Conservation (phyloP, 2,113 vertebrate species). For the Gymnocephalus cernua region DNA sequence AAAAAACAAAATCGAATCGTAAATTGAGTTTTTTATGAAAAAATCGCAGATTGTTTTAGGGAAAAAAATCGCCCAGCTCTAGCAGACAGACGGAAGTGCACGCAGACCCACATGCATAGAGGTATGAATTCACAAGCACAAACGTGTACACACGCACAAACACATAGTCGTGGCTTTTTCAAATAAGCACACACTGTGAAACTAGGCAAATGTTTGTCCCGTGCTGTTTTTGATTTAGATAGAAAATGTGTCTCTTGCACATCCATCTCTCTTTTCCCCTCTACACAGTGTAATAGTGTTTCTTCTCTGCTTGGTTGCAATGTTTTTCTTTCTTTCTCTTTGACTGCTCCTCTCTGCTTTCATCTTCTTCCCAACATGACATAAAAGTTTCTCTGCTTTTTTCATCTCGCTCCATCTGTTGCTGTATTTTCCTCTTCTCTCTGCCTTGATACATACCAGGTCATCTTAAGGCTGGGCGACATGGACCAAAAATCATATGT, state of each 20-base stretch:
- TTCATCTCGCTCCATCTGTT: conserved; percentile 37
- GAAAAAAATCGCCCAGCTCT: too few species aligned
- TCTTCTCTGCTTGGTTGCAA: conserved; percentile 7
- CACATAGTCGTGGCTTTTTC: background rate
- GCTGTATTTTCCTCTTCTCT: background rate
- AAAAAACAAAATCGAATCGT: too few species aligned
- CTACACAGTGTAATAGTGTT: background rate
- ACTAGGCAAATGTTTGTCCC: conserved; percentile 28
- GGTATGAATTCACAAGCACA: conserved; percentile 13
- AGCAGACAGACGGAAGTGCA: background rate
- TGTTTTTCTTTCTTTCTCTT: conserved; percentile 10
- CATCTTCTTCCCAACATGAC: conserved; percentile 38
- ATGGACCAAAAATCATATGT: too few species aligned
- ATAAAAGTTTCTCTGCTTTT: conserved; percentile 4
- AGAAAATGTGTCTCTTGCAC: conserved; percentile 5
- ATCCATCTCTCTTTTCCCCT: background rate
- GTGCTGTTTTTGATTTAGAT: conserved; percentile 2
- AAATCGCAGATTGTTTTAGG: too few species aligned
- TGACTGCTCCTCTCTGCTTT: conserved; percentile 19
- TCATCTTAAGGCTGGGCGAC: background rate
- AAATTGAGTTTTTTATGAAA: too few species aligned
- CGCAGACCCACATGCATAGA: background rate
- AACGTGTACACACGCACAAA: background rate
- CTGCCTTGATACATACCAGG: background rate
- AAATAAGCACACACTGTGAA: conserved; percentile 32